These are phyloP conservation scores for Metaphire vulgaris DNA, from an alignment of 1,140 invertebrate genomes.

Conservation along the genomic window DNA sequence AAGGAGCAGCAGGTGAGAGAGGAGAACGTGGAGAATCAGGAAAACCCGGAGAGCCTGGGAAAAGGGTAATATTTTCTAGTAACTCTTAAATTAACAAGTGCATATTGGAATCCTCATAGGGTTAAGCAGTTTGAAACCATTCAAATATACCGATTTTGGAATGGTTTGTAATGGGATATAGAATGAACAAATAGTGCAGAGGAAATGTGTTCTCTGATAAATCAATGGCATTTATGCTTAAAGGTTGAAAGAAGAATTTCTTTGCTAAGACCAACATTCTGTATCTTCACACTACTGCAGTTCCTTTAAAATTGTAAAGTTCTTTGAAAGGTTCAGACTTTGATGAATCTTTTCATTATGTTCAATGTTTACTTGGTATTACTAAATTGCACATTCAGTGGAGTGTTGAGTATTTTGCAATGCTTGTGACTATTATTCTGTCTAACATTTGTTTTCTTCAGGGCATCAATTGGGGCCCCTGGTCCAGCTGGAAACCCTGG, in stretches of 20 bases:
- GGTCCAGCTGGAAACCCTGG: conserved; percentile 11
- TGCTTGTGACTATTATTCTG: no score
- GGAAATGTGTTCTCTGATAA: neutral
- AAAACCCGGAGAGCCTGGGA: conserved; percentile 25
- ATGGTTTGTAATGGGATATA: neutral
- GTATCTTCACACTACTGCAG: no score
- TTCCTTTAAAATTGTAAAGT: no score
- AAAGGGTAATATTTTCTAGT: conserved; percentile 17
- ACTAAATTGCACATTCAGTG: no score
- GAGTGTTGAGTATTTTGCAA: no score
- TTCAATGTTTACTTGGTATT: no score
- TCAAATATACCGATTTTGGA: neutral
- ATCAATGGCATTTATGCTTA: neutral
- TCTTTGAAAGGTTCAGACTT: no score
- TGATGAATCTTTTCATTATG: no score
- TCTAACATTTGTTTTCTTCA: neutral
- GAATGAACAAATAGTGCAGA: neutral
- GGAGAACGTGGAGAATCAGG: conserved; percentile 28
- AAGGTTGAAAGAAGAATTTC: no score
- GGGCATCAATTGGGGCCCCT: conserved; percentile 9
- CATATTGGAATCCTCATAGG: neutral
- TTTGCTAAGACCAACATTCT: no score
- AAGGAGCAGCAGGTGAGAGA: conserved; percentile 17
- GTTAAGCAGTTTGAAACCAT: neutral
- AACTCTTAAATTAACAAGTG: neutral